Percentiles rank a stretch among this genome's conserved stretches.
Conservation (phyloP, 2,113 vertebrate species). For the Elephas maximus region DNA sequence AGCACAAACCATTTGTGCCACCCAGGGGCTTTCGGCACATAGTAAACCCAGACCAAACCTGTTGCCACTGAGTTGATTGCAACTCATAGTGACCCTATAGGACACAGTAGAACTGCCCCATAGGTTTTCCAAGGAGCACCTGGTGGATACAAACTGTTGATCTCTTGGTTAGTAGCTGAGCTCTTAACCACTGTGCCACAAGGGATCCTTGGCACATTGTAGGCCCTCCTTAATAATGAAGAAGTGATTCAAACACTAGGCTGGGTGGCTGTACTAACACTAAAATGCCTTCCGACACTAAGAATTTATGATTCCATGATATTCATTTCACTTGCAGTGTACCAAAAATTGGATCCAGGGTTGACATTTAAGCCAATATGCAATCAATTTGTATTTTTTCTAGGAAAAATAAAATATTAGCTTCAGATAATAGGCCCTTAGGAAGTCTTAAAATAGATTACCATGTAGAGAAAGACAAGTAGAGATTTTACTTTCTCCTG, state of each 20-base stretch:
- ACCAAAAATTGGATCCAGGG: neutral
- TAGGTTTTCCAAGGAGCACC: too few species aligned
- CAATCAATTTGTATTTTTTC: neutral
- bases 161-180: too few species aligned
- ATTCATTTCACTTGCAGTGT: neutral
- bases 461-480: neutral
- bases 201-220: neutral
- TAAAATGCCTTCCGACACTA: neutral
- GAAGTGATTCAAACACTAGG: neutral
- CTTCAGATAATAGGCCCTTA: neutral
- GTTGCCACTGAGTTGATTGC: too few species aligned
- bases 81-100: too few species aligned
- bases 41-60: neutral
- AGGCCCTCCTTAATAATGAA: neutral
- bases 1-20: too few species aligned
- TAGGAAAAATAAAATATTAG: neutral
- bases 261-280: neutral
- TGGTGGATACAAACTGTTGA: too few species aligned
- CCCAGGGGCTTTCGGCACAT: neutral
- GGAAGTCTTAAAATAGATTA: slow-evolving; percentile 7
- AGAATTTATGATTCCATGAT: neutral
- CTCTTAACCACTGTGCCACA: too few species aligned
- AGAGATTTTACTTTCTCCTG: neutral
- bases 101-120: too few species aligned
- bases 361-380: neutral